phyloP scores from a whole-genome alignment of 1,140 invertebrate species.

The Uloborus diversus region DNA sequence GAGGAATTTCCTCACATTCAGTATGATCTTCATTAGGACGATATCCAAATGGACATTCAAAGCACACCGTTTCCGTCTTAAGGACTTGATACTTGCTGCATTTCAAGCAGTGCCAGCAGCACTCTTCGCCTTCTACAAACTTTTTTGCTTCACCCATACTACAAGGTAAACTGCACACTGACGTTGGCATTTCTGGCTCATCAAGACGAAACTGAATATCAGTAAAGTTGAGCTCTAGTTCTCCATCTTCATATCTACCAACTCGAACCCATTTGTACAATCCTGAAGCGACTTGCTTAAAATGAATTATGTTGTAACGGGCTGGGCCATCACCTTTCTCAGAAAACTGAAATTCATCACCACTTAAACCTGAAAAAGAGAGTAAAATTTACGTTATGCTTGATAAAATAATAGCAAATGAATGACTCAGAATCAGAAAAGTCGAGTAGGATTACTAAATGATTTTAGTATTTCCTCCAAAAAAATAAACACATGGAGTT shows the following conservation, averaged over 20 bases:
- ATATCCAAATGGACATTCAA: conserved; percentile 80
- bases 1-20: conserved; percentile 80
- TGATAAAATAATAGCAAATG: too few species aligned
- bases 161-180: conserved; percentile 93
- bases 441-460: too few species aligned
- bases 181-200: conserved; percentile 79
- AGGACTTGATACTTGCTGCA: conserved; percentile 90
- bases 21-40: conserved; percentile 80
- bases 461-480: too few species aligned
- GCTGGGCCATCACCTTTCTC: conserved; percentile 89
- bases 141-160: conserved; percentile 86
- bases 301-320: conserved; percentile 94
- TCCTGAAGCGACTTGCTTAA: conserved; percentile 80
- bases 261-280: conserved; percentile 85
- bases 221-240: conserved; percentile 77
- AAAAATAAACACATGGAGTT: too few species aligned
- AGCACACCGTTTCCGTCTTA: conserved; percentile 81
- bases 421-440: too few species aligned
- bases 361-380: conserved; percentile 69
- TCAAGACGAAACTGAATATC: conserved; percentile 65
- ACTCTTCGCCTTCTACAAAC: conserved; percentile 89
- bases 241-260: conserved; percentile 82
- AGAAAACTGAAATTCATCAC: conserved; percentile 85
- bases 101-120: conserved; percentile 96
- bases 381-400: background rate